phyloP scores from a whole-genome alignment of 2,113 vertebrate genomes.

The Motacilla alba region DNA sequence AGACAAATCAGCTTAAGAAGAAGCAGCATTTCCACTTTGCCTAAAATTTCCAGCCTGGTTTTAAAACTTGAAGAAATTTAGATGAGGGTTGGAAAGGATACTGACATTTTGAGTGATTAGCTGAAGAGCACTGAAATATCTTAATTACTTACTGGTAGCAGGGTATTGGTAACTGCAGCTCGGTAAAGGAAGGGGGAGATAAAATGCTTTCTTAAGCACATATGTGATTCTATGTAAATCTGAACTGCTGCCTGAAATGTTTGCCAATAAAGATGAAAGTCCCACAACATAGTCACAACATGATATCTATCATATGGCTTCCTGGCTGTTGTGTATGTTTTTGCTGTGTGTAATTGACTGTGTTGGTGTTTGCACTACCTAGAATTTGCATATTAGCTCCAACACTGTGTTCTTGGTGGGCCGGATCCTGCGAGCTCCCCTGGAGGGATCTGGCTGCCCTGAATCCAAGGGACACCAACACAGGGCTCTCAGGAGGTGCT shows the following conservation, averaged over 20 bases:
- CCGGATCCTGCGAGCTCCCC: not conserved
- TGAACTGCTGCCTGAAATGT: slow-evolving; percentile 80
- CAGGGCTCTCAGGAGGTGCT: not conserved
- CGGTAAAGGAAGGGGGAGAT: slow-evolving; percentile 46
- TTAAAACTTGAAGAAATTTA: slow-evolving; percentile 14
- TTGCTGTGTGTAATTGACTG: slow-evolving; percentile 64
- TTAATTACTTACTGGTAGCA: slow-evolving; percentile 32
- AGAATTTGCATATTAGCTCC: slow-evolving; percentile 63
- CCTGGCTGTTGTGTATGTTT: slow-evolving; percentile 68
- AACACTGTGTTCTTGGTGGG: slow-evolving; percentile 5
- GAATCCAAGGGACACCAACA: not conserved
- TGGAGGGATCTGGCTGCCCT: not conserved
- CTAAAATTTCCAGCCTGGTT: not conserved
- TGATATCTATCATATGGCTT: slow-evolving; percentile 76
- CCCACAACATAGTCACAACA: slow-evolving; percentile 72
- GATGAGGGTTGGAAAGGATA: not conserved
- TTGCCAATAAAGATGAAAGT: slow-evolving; percentile 80
- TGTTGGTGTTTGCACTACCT: slow-evolving; percentile 66
- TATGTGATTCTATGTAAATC: slow-evolving; percentile 75
- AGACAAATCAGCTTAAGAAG: not conserved
- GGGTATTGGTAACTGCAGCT: slow-evolving; percentile 44
- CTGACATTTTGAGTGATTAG: slow-evolving; percentile 29
- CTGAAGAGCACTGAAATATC: slow-evolving; percentile 1
- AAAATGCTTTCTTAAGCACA: slow-evolving; percentile 75
- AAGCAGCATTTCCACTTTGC: not conserved